Conservation (phyloP, 2,888 invertebrate species). For the Crematogaster levior region DNA sequence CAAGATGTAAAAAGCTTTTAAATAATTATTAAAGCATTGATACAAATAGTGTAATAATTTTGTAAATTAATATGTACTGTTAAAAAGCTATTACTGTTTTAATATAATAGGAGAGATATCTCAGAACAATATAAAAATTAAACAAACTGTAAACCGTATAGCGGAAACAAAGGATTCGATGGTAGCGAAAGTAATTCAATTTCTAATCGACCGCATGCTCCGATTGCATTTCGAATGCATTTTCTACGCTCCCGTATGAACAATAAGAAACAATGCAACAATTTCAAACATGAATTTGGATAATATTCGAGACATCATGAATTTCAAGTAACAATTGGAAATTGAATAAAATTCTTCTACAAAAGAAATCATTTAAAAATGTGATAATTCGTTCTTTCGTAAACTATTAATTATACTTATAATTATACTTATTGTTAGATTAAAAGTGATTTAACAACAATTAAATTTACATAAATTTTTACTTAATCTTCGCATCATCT, state of each 20-base stretch:
- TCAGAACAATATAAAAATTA: not conserved
- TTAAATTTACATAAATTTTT: constrained; percentile 1
- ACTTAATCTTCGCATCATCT: not conserved
- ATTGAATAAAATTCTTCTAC: not conserved
- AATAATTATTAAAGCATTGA: not conserved
- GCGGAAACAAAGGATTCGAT: constrained; percentile 17
- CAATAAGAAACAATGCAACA: constrained; percentile 10
- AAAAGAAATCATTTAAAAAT: not conserved
- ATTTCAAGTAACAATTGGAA: not conserved
- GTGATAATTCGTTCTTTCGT: not conserved
- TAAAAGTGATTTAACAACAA: not conserved
- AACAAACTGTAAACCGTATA: not conserved
- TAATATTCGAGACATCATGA: not conserved
- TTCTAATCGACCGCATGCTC: constrained; percentile 66
- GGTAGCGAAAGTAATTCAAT: constrained; percentile 70
- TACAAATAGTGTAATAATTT: not conserved
- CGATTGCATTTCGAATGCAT: constrained; percentile 24
- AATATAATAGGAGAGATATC: not conserved
- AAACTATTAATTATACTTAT: not conserved
- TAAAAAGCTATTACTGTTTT: not conserved
- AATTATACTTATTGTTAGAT: not conserved
- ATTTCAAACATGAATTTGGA: not conserved
- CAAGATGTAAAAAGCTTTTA: not conserved
- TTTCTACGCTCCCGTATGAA: not conserved
- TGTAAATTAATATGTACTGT: not conserved